Evolutionary conservation across 2,113 vertebrate species (phyloP), one percentile per base, ranked within the genome.

Genomic region (Hiodon tergisus): DNA sequence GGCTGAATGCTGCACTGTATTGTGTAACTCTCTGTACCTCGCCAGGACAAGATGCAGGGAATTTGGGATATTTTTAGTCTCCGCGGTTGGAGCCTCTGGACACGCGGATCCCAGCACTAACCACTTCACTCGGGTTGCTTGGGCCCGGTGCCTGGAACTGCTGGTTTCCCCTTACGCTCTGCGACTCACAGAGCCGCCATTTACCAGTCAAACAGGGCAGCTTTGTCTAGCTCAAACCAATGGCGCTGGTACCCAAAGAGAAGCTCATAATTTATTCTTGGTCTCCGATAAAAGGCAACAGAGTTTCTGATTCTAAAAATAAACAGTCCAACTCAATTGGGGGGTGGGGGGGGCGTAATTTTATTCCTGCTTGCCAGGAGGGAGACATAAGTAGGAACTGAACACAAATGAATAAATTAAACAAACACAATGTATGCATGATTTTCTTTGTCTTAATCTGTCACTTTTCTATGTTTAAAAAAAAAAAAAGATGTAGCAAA

Each of bases 301-400:
- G 73, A 74, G 47, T 9, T 48, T n/a, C 58, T 51, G 47, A 55
- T 50, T 72, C 71, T 72, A 72, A 72, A 72, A 72, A 72, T 72
- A 72, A 72, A 60, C 46, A 14, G 11, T 72, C 46, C 58, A 61
- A 61, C 58, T 51, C 16, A 72, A 72, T 72, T 72, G 50, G 2
- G 57, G 2, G 71, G 55, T 58, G 8, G 46, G 31, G 31, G 31
- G 31, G 31, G 9, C 14, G 11, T 11, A 31, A 74, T 57, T 67
- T 16, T 11, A 13, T 14, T 75, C 17, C 54, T 6, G 17, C 9
- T 47, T 65, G 51, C 50, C 59, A 65, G 52, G 72, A 59, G 46
- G 52, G 48, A 17, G 59, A 48, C 47, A 62, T 17, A 31, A 9
- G 58, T 9, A 59, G 14, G 4, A 62, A 73, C 10, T 62, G 58